Conservation (phyloP, 1,140 invertebrate species). For the Sesamia nonagrioides region DNA sequence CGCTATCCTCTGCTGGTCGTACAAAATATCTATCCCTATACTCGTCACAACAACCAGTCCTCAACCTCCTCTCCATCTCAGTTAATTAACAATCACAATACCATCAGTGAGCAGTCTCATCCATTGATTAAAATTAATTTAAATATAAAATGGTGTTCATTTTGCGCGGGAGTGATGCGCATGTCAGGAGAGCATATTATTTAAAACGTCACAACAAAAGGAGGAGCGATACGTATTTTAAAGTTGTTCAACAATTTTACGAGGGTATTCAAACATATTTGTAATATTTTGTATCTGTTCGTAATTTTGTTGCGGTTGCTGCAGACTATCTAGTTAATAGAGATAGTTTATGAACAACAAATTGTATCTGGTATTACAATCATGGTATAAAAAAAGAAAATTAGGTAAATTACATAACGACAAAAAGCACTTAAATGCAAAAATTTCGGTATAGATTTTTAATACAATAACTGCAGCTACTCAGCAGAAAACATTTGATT, state of each 20-base stretch:
- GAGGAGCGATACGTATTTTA: neutral
- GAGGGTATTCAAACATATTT: neutral
- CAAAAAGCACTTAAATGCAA: too few species aligned
- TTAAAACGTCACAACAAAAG: neutral
- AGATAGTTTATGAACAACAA: too few species aligned
- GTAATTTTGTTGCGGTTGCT: neutral
- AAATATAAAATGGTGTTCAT: slow-evolving; percentile 26
- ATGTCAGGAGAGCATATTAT: neutral
- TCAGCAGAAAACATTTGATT: too few species aligned
- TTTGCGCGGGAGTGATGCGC: neutral
- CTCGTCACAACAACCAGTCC: neutral
- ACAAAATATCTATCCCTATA: too few species aligned
- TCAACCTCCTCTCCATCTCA: neutral
- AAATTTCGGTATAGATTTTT: too few species aligned
- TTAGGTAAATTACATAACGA: too few species aligned
- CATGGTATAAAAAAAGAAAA: too few species aligned
- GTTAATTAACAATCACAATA: neutral
- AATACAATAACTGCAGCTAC: too few species aligned
- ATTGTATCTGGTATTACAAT: too few species aligned
- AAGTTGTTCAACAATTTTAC: slow-evolving; percentile 11
- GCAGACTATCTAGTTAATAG: too few species aligned
- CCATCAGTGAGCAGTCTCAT: neutral
- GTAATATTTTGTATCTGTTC: neutral
- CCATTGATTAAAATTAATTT: slow-evolving; percentile 10
- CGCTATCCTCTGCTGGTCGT: too few species aligned